Percentiles rank a stretch among this genome's conserved stretches.
phyloP scores from a whole-genome alignment of 2,113 vertebrate genomes.

The Reinhardtius hippoglossoides region DNA sequence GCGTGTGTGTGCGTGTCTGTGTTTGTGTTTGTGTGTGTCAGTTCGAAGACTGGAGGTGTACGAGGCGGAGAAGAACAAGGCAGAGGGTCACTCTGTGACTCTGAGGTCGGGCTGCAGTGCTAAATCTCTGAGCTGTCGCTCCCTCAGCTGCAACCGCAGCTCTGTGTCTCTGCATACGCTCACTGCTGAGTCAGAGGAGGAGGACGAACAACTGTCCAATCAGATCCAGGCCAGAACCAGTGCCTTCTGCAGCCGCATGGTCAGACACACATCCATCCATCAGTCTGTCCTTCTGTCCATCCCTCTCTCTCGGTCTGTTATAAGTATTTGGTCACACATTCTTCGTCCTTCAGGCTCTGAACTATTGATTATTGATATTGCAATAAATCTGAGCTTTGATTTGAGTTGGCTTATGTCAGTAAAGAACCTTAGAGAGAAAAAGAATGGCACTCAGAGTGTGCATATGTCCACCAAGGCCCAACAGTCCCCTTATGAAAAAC shows the following conservation, averaged over 20 bases:
- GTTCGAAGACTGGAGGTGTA: conserved; percentile 85
- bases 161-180: conserved; percentile 77
- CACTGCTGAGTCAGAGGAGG: conserved; percentile 58
- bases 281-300: not conserved
- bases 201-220: conserved; percentile 46
- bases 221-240: conserved; percentile 63
- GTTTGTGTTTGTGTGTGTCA: conserved; percentile 14
- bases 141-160: conserved; percentile 75
- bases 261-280: conserved; percentile 68
- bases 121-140: conserved; percentile 72
- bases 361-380: too few relatives aligned
- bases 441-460: too few relatives aligned
- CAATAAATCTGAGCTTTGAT: too few relatives aligned
- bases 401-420: too few relatives aligned
- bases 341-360: too few relatives aligned
- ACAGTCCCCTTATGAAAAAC: too few relatives aligned
- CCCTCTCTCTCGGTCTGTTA: not conserved
- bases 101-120: conserved; percentile 56
- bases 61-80: conserved; percentile 75
- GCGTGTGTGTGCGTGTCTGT: not conserved
- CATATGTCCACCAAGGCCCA: too few relatives aligned
- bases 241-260: conserved; percentile 92
- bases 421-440: too few relatives aligned
- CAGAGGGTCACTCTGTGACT: conserved; percentile 56
- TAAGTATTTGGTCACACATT: not conserved